Evolutionary conservation across 2,888 invertebrate species (phyloP).

Genomic region (Mythimna loreyi): DNA sequence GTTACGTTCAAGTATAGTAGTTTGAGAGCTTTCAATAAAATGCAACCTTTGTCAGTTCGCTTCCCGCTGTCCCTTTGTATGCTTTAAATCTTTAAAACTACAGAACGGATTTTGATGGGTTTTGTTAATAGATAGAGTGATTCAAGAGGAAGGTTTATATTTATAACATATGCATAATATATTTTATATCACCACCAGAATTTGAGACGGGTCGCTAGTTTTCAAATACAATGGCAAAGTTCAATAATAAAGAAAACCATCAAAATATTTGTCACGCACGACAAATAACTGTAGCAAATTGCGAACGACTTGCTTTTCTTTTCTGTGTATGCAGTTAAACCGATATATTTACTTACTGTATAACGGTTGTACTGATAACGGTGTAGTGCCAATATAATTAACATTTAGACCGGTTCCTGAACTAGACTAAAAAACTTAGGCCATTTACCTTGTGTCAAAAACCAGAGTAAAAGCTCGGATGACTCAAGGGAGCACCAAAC

Average conservation of each 20-base stretch:
- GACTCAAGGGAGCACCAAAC: conserved; percentile 52
- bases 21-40: conserved; percentile 14
- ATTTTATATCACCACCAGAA: no score
- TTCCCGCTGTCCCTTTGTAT: no score
- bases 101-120: no score
- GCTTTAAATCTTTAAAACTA: no score
- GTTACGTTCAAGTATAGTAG: conserved; percentile 5
- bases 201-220: no score
- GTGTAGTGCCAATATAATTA: conserved; percentile 56
- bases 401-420: conserved; percentile 53
- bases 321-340: conserved; percentile 22
- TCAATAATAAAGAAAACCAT: conserved; percentile 2
- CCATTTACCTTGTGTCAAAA: conserved; percentile 40
- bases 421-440: conserved; percentile 52
- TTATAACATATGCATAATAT: no score
- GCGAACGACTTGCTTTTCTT: conserved; percentile 14
- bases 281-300: conserved; percentile 32
- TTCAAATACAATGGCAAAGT: neutral
- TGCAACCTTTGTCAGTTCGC: neutral
- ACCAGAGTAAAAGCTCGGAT: conserved; percentile 29
- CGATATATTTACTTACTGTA: conserved; percentile 39
- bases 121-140: no score
- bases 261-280: conserved; percentile 28
- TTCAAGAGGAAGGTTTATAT: no score
- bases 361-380: conserved; percentile 58